Percentiles rank a stretch among this genome's conserved stretches.
phyloP scores from a whole-genome alignment of 2,888 invertebrate genomes.

The Resseliella maxima region DNA sequence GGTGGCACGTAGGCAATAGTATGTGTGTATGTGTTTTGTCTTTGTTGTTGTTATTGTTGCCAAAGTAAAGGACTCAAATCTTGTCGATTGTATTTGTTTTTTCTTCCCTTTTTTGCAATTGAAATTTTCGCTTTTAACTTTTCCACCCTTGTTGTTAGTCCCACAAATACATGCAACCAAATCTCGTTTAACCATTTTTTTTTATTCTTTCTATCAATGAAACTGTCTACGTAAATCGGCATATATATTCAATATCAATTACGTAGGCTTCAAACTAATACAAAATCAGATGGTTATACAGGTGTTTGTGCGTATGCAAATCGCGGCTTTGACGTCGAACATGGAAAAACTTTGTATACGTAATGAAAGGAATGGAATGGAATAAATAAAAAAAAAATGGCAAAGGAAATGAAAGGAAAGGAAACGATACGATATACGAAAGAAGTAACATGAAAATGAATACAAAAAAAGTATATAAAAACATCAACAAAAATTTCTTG shows the following conservation, averaged over 20 bases:
- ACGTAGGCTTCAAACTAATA: not conserved
- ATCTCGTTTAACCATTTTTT: not conserved
- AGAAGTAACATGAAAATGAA: not conserved
- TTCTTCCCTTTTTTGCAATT: not conserved
- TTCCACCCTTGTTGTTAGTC: not conserved
- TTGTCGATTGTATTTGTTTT: too few species aligned
- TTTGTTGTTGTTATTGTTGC: too few species aligned
- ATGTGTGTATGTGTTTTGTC: too few species aligned
- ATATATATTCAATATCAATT: constrained; percentile 11
- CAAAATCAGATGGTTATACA: not conserved
- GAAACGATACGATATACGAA: too few species aligned
- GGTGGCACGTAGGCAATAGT: not conserved
- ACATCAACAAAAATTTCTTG: not conserved
- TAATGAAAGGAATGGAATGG: not conserved
- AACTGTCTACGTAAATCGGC: not conserved
- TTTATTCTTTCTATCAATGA: not conserved
- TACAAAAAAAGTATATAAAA: not conserved
- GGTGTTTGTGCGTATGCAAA: constrained; percentile 32
- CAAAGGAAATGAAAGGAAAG: too few species aligned
- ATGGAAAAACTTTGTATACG: not conserved
- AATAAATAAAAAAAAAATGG: too few species aligned
- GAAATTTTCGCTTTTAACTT: not conserved
- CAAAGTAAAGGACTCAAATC: too few species aligned
- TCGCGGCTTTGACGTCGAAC: not conserved
- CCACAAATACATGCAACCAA: not conserved